phyloP scores from a whole-genome alignment of 2,113 vertebrate species.

The Gobius niger region DNA sequence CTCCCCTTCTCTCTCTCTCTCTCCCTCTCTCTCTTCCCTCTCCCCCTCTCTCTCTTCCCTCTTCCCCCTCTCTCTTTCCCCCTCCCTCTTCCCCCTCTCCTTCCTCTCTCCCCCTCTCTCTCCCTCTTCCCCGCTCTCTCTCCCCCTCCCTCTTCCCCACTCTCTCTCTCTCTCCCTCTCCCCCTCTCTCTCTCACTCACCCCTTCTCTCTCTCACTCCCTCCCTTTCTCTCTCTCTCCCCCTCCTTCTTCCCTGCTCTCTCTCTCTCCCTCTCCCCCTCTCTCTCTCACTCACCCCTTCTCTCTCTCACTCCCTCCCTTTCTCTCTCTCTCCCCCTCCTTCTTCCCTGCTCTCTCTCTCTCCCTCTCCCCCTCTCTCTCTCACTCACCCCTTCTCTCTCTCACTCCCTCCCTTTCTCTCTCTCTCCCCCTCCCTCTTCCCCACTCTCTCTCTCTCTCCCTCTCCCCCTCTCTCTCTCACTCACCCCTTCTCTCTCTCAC shows the following conservation, averaged over 20 bases:
- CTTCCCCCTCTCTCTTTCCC: background rate
- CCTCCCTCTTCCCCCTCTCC: too few relatives aligned
- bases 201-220: background rate
- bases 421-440: slow-evolving; percentile 14
- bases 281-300: background rate
- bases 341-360: too few relatives aligned
- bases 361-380: background rate
- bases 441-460: too few relatives aligned
- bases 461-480: background rate
- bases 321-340: background rate
- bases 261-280: background rate
- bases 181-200: background rate
- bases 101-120: too few relatives aligned
- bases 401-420: too few relatives aligned
- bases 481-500: too few relatives aligned
- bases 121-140: background rate
- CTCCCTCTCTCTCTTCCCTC: background rate
- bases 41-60: background rate
- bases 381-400: slow-evolving; percentile 37
- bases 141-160: background rate
- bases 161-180: background rate
- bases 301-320: background rate
- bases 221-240: too few relatives aligned
- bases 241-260: too few relatives aligned
- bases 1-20: background rate